These are phyloP conservation scores for Chrysocyon brachyurus DNA, from an alignment of 2,797 vertebrate genomes.

Conservation along the genomic window DNA sequence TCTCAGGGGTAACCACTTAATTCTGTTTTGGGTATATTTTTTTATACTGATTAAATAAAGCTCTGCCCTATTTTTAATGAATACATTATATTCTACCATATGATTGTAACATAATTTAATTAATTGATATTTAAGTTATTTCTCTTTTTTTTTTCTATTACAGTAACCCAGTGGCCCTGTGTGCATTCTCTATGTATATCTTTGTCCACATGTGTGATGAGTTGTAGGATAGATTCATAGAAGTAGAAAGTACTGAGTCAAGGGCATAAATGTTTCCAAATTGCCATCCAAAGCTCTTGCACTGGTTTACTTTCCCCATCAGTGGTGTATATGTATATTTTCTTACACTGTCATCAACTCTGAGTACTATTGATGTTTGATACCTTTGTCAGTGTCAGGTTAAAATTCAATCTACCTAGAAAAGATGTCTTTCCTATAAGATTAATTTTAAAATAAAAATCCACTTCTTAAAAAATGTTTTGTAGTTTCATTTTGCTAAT, in stretches of 20 bases:
- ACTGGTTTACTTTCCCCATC: neutral
- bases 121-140: neutral
- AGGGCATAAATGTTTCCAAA: neutral
- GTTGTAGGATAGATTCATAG: neutral
- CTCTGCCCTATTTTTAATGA: neutral
- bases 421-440: neutral
- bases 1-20: neutral
- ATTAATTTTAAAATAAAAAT: constrained; percentile 59
- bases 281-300: neutral
- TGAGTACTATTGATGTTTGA: neutral
- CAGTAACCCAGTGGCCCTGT: neutral
- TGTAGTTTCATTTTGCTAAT: neutral
- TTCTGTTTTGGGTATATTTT: neutral
- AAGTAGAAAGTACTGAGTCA: neutral
- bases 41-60: constrained; percentile 33
- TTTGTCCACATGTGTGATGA: constrained; percentile 1
- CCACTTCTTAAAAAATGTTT: neutral
- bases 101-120: neutral
- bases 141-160: neutral
- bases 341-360: neutral
- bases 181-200: neutral
- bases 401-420: neutral
- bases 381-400: neutral
- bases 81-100: neutral
- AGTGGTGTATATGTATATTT: neutral